Evolutionary conservation across 2,888 invertebrate species (phyloP), one percentile per base, ranked within the genome.

Genomic region (Aproaerema taeniolella): DNA sequence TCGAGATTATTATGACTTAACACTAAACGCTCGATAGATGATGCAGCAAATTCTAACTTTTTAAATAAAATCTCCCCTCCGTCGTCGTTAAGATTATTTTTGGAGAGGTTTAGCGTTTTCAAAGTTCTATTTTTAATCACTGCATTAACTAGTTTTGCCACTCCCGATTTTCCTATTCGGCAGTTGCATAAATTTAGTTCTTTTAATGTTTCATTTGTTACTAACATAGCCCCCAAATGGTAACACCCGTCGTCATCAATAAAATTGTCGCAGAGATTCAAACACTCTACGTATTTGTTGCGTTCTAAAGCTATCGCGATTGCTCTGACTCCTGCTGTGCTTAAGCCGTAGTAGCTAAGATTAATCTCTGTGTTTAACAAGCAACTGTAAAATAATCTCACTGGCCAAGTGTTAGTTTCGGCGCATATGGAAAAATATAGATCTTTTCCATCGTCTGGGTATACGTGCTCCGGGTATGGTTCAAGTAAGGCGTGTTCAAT

Each of bases 1-100:
- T 58, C 55, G 10, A 75, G 45, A n/a, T 48, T 46, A 39, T 75
- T 75, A 40, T 52, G 46, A 14, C 67, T 62, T 10, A 72, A 41
- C 45, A 58, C 66, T 62, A 11, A 72, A 41, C 45, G 58, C 55
- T 11, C 70, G 41, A 30, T 66, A 50, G 9, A 31, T 26, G 6
- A 62, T n/a, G n/a, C n/a, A n/a, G n/a, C n/a, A n/a, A n/a, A n/a
- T n/a, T n/a, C n/a, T n/a, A 20, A 64, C 47, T 8, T 52, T 46
- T 31, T 52, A 47, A 7, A 53, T 16, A 67, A 41, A 29, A 49
- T 33, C 41, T 53, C 52, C 4, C 55, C 43, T 1, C 65, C 64
- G 4, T 34, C 37, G 41, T 66, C 65, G 1, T 42, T 43, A 12
- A 66, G 38, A 25, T 52, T 34, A 45, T 66, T 65, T 31, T 41